A percentile compares a stretch with the other conserved stretches of the same genome.
Conservation (phyloP, 2,113 vertebrate genomes). For the Chrysochloris asiatica region DNA sequence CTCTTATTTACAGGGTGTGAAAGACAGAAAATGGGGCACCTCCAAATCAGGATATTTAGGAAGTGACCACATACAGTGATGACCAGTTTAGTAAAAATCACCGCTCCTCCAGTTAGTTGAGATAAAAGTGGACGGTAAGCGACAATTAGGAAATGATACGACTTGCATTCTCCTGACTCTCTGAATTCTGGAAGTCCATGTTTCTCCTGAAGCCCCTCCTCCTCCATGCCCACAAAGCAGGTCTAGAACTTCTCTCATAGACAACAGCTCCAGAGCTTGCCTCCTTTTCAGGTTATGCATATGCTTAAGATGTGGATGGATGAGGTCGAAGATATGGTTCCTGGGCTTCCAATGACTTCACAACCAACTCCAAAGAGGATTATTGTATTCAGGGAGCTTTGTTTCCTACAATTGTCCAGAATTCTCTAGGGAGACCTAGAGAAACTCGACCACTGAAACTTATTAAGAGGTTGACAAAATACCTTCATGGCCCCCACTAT, state of each 20-base stretch:
- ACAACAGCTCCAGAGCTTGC: not conserved
- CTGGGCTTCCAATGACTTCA: not conserved
- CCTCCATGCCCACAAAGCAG: not conserved
- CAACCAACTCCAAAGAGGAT: not conserved
- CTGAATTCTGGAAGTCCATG: not conserved
- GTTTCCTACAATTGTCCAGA: not conserved
- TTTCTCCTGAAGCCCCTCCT: not conserved
- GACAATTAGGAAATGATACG: not conserved
- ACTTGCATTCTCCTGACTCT: not conserved
- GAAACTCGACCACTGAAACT: not conserved
- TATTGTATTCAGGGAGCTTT: not conserved
- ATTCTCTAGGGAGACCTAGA: not conserved
- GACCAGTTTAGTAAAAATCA: slow-evolving; percentile 1
- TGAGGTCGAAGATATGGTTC: not conserved
- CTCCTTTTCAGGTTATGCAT: not conserved
- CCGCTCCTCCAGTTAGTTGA: not conserved
- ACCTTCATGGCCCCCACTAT: not conserved
- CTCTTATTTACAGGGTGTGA: not conserved
- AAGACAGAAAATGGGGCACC: not conserved
- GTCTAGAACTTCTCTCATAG: not conserved
- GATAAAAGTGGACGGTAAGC: not conserved
- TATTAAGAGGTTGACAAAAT: not conserved
- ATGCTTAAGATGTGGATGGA: not conserved
- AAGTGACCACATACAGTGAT: slow-evolving; percentile 15
- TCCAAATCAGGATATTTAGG: slow-evolving; percentile 14